Conservation (phyloP, 1,140 invertebrate species). For the Drosophila athabasca region DNA sequence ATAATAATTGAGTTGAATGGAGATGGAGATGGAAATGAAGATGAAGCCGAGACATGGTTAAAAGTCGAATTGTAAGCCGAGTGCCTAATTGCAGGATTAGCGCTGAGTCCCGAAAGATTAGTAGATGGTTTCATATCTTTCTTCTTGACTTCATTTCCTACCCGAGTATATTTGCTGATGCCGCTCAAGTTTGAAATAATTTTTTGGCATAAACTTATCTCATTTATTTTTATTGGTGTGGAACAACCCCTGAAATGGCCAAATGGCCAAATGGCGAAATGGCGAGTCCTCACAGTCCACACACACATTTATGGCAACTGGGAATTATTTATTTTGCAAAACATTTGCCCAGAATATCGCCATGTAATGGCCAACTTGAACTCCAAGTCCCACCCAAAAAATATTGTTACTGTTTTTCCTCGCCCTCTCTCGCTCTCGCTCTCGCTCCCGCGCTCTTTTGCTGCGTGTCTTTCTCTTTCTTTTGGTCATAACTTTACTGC, state of each 20-base stretch:
- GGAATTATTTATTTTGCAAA: slow-evolving; percentile 58
- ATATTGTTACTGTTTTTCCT: slow-evolving; percentile 46
- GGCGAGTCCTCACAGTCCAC: slow-evolving; percentile 16
- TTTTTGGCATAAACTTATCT: slow-evolving; percentile 33
- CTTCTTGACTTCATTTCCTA: slow-evolving; percentile 1
- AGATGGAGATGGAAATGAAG: too few relatives aligned
- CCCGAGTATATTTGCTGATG: slow-evolving; percentile 19
- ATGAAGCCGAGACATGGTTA: slow-evolving; percentile 5
- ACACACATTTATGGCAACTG: slow-evolving; percentile 46
- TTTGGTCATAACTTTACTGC: slow-evolving; percentile 76
- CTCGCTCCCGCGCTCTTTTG: slow-evolving; percentile 11
- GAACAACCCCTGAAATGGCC: neutral
- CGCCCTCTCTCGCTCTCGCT: slow-evolving; percentile 20
- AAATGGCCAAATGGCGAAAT: too few relatives aligned
- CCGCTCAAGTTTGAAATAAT: slow-evolving; percentile 17
- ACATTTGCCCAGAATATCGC: slow-evolving; percentile 57
- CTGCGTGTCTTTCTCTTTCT: slow-evolving; percentile 16
- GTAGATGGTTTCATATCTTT: slow-evolving; percentile 21
- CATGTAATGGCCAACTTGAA: slow-evolving; percentile 68
- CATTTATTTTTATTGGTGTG: slow-evolving; percentile 45
- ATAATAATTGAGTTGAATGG: slow-evolving; percentile 27
- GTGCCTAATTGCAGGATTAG: slow-evolving; percentile 40
- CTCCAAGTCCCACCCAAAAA: slow-evolving; percentile 8
- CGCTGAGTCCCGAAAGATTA: slow-evolving; percentile 11
- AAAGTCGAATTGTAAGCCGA: slow-evolving; percentile 23